phyloP scores from a whole-genome alignment of 2,888 invertebrate genomes.

The Dermolepida albohirtum region DNA sequence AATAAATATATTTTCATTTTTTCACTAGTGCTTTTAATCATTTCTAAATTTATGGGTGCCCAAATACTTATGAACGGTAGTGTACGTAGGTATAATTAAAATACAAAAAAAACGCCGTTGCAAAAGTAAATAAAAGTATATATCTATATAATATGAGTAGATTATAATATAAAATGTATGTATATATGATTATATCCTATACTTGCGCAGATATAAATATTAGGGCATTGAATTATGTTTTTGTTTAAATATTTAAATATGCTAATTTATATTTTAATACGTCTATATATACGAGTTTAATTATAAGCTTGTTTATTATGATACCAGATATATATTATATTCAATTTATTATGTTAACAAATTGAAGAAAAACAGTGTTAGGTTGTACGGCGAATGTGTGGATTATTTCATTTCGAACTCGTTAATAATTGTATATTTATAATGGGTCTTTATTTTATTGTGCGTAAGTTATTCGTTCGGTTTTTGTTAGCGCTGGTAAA shows the following conservation, averaged over 20 bases:
- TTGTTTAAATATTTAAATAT: conserved; percentile 49
- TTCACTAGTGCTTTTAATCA: too few relatives aligned
- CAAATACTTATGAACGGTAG: too few relatives aligned
- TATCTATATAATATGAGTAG: conserved; percentile 27
- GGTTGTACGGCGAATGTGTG: neutral
- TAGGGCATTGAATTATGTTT: conserved; percentile 38
- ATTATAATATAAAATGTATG: neutral
- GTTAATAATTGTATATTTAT: conserved; percentile 6
- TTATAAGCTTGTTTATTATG: conserved; percentile 43
- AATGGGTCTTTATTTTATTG: neutral
- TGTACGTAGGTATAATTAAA: too few relatives aligned
- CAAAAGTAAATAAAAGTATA: too few relatives aligned
- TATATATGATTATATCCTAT: neutral
- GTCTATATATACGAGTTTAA: conserved; percentile 28
- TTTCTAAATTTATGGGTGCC: too few relatives aligned
- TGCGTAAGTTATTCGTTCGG: neutral
- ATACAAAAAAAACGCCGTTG: too few relatives aligned
- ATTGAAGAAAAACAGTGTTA: conserved; percentile 42
- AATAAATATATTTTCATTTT: too few relatives aligned
- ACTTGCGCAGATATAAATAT: conserved; percentile 37
- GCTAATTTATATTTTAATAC: conserved; percentile 46
- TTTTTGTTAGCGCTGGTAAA: neutral
- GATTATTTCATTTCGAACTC: neutral
- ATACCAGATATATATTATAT: conserved; percentile 39
- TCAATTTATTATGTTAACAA: conserved; percentile 46